phyloP scores from a whole-genome alignment of 2,797 vertebrate species.

The Gambusia yucatana region DNA sequence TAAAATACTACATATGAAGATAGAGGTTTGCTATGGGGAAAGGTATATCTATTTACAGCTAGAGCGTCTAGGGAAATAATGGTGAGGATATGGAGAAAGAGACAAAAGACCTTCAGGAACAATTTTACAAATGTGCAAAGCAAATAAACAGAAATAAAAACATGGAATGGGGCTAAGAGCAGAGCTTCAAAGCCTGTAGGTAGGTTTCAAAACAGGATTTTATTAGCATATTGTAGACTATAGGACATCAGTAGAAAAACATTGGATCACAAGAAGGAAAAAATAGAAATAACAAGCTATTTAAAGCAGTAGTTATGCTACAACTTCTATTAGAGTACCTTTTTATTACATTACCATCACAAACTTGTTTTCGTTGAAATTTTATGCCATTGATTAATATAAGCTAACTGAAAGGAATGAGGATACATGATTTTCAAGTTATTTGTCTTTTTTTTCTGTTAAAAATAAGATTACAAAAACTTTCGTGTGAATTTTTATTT shows the following conservation, averaged over 20 bases:
- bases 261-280: slow-evolving; percentile 18
- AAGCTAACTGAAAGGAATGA: neutral
- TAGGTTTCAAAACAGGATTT: slow-evolving; percentile 57
- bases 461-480: neutral
- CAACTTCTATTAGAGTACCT: neutral
- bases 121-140: slow-evolving; percentile 62
- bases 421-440: neutral
- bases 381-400: neutral
- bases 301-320: slow-evolving; percentile 29
- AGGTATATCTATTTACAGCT: slow-evolving; percentile 80
- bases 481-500: neutral
- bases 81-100: slow-evolving; percentile 32
- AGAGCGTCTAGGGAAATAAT: slow-evolving; percentile 66
- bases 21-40: slow-evolving; percentile 74
- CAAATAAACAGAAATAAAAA: slow-evolving; percentile 68
- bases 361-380: neutral
- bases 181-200: slow-evolving; percentile 63
- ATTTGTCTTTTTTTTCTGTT: neutral
- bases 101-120: slow-evolving; percentile 62
- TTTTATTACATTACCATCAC: neutral
- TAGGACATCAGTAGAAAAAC: slow-evolving; percentile 51
- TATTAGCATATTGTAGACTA: slow-evolving; percentile 65
- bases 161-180: slow-evolving; percentile 32
- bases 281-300: slow-evolving; percentile 26
- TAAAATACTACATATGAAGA: slow-evolving; percentile 38